Percentiles rank a stretch among this genome's conserved stretches.
Conservation (phyloP, 2,888 invertebrate species). For the Drosophila imparisetae region DNA sequence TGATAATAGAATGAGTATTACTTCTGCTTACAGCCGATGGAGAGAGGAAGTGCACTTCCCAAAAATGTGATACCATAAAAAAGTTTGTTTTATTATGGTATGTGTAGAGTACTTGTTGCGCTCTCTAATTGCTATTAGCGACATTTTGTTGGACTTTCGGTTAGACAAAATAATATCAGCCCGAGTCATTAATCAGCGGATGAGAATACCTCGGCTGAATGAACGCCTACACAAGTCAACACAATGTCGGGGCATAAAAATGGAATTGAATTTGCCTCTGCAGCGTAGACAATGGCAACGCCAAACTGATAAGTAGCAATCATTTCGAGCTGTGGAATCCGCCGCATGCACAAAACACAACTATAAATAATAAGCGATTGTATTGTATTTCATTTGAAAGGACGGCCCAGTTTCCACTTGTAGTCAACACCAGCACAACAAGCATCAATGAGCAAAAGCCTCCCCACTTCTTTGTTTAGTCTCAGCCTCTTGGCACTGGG, state of each 20-base stretch:
- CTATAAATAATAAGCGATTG: constrained; percentile 68
- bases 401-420: constrained; percentile 46
- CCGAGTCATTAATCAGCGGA: constrained; percentile 31
- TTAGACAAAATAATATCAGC: constrained; percentile 7
- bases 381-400: constrained; percentile 73
- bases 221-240: constrained; percentile 3
- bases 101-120: constrained; percentile 35
- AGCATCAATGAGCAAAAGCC: constrained; percentile 34
- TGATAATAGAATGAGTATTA: constrained; percentile 68
- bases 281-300: constrained; percentile 26
- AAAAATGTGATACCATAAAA: constrained; percentile 27
- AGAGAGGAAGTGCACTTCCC: neutral
- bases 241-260: constrained; percentile 24
- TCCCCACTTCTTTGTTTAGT: constrained; percentile 48
- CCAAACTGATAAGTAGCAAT: constrained; percentile 56
- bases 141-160: neutral
- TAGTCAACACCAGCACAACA: constrained; percentile 15
- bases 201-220: neutral
- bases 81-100: constrained; percentile 34
- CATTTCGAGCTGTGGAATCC: constrained; percentile 27
- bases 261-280: constrained; percentile 41
- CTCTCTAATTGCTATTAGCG: constrained; percentile 25
- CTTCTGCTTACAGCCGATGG: constrained; percentile 43
- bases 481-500: constrained; percentile 2
- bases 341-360: constrained; percentile 47